These are phyloP conservation scores for Drosophila anceps DNA, from an alignment of 2,888 invertebrate genomes.

Conservation along the genomic window DNA sequence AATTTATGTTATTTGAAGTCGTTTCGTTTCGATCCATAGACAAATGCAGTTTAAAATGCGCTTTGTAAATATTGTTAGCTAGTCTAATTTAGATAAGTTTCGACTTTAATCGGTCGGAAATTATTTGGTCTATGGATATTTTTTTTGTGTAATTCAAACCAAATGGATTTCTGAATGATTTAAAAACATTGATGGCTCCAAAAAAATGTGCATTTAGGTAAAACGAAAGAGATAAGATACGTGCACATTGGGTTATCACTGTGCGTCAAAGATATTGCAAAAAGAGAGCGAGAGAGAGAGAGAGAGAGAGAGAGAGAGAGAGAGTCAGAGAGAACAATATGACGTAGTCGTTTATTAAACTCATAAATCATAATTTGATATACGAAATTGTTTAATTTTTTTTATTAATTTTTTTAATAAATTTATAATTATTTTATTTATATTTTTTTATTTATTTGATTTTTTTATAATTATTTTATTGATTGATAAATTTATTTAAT, in stretches of 20 bases:
- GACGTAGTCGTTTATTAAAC: too few species aligned
- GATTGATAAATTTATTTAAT: too few species aligned
- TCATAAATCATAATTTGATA: too few species aligned
- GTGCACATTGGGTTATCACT: neutral
- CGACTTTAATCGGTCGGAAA: neutral
- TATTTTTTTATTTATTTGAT: too few species aligned
- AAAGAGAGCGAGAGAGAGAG: too few species aligned
- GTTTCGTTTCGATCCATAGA: neutral
- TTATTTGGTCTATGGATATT: neutral
- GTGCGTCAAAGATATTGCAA: neutral
- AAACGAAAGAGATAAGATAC: conserved; percentile 13
- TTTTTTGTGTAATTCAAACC: neutral
- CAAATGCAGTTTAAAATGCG: neutral
- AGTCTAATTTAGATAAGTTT: neutral
- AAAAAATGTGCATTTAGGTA: conserved; percentile 17
- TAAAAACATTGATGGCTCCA: neutral
- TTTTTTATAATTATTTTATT: too few species aligned
- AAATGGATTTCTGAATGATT: conserved; percentile 13
- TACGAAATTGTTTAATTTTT: too few species aligned
- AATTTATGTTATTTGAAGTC: neutral
- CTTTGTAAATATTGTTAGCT: neutral
- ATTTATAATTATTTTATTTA: too few species aligned
- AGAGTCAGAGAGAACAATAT: too few species aligned
- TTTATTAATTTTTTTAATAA: too few species aligned
- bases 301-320: neutral